phyloP scores from a whole-genome alignment of 2,113 vertebrate genomes.

The Thinocorus orbignyianus region DNA sequence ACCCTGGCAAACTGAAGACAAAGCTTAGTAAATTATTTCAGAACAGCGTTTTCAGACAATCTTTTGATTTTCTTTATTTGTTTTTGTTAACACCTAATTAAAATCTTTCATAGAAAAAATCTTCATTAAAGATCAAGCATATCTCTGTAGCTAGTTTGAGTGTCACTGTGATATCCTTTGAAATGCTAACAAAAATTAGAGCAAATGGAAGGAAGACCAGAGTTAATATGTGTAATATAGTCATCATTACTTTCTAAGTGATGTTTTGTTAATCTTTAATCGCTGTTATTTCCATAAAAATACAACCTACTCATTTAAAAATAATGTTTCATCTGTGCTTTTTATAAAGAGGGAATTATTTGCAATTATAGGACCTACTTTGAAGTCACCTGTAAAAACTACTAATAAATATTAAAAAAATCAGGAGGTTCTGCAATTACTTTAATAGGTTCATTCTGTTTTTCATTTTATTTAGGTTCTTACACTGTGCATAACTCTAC shows the following conservation, averaged over 20 bases:
- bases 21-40: background rate
- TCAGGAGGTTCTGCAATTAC: background rate
- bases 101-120: background rate
- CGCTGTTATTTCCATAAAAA: background rate
- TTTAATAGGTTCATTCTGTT: background rate
- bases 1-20: background rate
- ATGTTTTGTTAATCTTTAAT: background rate
- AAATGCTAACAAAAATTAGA: background rate
- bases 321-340: background rate
- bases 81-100: conserved; percentile 9
- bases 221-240: background rate
- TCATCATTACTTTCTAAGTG: background rate
- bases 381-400: background rate
- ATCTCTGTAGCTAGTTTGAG: background rate
- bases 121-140: conserved; percentile 34
- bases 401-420: background rate
- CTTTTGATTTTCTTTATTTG: background rate
- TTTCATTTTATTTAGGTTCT: background rate
- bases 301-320: background rate
- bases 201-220: background rate
- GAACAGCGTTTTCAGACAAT: background rate
- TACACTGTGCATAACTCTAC: background rate
- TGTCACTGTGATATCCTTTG: background rate
- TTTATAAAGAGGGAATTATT: background rate
- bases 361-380: background rate